phyloP scores from a whole-genome alignment of 1,140 invertebrate species.

The Chrysoperla carnea region DNA sequence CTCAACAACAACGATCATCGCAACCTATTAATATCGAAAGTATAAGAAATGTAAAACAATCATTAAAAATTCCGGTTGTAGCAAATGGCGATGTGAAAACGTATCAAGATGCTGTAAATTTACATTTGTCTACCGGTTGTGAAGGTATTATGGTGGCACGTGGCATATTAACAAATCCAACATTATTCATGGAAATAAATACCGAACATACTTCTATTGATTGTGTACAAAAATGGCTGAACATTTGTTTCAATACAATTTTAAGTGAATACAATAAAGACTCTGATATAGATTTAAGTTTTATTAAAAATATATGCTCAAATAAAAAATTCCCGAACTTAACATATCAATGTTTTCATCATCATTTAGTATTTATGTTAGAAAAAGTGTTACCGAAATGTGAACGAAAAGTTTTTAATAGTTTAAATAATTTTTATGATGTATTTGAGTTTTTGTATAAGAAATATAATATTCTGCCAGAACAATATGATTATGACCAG shows the following conservation, averaged over 20 bases:
- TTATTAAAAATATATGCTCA: slow-evolving; percentile 6
- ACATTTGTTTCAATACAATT: slow-evolving; percentile 35
- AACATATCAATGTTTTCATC: slow-evolving; percentile 72
- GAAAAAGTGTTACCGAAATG: slow-evolving; percentile 55
- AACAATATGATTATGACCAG: slow-evolving; percentile 20
- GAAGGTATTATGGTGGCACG: slow-evolving; percentile 80
- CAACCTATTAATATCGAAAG: slow-evolving; percentile 58
- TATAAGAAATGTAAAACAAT: slow-evolving; percentile 54
- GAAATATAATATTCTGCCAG: slow-evolving; percentile 27
- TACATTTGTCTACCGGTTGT: slow-evolving; percentile 50
- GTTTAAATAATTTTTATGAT: slow-evolving; percentile 42
- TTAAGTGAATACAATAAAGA: slow-evolving; percentile 6
- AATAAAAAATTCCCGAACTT: slow-evolving; percentile 25
- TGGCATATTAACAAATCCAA: slow-evolving; percentile 80
- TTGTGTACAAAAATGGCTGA: slow-evolving; percentile 77
- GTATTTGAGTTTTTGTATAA: slow-evolving; percentile 53
- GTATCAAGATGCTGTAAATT: slow-evolving; percentile 43
- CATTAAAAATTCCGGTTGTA: slow-evolving; percentile 60
- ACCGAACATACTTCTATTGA: slow-evolving; percentile 40
- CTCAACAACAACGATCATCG: slow-evolving; percentile 57
- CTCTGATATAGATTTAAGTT: slow-evolving; percentile 8
- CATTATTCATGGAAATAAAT: slow-evolving; percentile 53
- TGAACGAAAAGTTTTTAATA: slow-evolving; percentile 61
- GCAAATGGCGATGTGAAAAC: slow-evolving; percentile 80
- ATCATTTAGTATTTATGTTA: slow-evolving; percentile 88